Evolutionary conservation across 1,140 invertebrate species (phyloP).

Genomic region (Doryteuthis pealeii): DNA sequence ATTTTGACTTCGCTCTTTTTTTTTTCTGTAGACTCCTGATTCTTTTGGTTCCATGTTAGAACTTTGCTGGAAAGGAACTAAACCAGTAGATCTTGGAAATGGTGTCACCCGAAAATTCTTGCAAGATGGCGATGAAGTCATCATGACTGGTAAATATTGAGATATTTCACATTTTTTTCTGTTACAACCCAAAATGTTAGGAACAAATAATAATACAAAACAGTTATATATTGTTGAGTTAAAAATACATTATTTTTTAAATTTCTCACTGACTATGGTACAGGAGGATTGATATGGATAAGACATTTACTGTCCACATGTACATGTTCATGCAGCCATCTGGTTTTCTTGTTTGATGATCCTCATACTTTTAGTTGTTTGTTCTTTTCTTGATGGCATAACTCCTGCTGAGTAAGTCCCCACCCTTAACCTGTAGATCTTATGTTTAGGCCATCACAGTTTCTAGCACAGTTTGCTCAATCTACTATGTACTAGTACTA

Average conservation of each 20-base stretch:
- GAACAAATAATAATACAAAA: too few species aligned
- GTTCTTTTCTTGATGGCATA: not conserved
- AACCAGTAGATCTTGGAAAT: conserved; percentile 70
- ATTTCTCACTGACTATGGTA: too few species aligned
- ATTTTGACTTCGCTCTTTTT: too few species aligned
- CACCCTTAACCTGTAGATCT: not conserved
- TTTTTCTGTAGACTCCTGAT: conserved; percentile 62
- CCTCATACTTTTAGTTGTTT: not conserved
- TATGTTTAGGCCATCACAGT: not conserved
- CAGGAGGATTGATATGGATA: too few species aligned
- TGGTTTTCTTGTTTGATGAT: not conserved
- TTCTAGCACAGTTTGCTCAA: too few species aligned
- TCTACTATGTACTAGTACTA: too few species aligned
- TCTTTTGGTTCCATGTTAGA: conserved; percentile 94
- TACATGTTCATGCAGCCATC: not conserved
- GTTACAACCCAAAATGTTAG: too few species aligned
- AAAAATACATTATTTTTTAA: not conserved
- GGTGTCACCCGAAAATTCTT: conserved; percentile 87
- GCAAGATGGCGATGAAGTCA: conserved; percentile 91
- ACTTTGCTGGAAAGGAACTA: conserved; percentile 90
- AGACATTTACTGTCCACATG: too few species aligned
- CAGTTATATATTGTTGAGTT: not conserved
- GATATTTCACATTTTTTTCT: not conserved
- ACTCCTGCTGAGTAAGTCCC: not conserved
- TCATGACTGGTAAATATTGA: conserved; percentile 69